A percentile compares a stretch with the other conserved stretches of the same genome.
Conservation (phyloP, 2,113 vertebrate species). For the Gavia stellata region DNA sequence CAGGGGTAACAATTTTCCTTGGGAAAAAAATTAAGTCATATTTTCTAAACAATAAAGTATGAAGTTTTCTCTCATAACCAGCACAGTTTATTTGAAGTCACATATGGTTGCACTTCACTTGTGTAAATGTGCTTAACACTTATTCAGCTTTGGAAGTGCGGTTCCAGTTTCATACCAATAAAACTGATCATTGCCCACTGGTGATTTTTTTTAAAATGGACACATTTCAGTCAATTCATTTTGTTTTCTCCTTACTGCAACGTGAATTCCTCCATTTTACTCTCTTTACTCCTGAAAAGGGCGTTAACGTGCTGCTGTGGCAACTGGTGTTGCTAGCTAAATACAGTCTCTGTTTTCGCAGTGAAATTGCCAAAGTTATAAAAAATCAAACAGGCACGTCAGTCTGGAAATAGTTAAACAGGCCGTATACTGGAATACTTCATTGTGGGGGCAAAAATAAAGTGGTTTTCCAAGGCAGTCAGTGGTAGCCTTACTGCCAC, state of each 20-base stretch:
- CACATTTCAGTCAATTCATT: background rate
- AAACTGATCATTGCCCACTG: background rate
- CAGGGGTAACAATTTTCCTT: background rate
- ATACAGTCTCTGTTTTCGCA: conserved; percentile 27
- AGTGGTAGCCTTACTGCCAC: background rate
- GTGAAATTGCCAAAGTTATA: background rate
- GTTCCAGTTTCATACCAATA: conserved; percentile 24
- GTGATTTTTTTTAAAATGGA: conserved; percentile 9
- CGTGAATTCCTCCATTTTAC: background rate
- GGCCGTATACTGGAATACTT: background rate
- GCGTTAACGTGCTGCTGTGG: background rate
- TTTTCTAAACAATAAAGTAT: conserved; percentile 4
- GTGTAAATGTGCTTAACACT: background rate
- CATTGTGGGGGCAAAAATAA: background rate
- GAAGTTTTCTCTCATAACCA: background rate
- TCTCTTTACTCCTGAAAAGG: background rate
- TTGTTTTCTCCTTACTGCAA: background rate
- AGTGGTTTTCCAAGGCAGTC: background rate
- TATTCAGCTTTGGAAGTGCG: background rate
- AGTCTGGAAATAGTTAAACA: conserved; percentile 53
- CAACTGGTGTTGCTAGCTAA: background rate
- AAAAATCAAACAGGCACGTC: background rate
- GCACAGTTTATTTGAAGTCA: conserved; percentile 28
- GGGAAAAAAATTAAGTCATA: background rate
- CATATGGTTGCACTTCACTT: background rate